phyloP scores from a whole-genome alignment of 2,888 invertebrate species.

The Chymomyza fuscimana region DNA sequence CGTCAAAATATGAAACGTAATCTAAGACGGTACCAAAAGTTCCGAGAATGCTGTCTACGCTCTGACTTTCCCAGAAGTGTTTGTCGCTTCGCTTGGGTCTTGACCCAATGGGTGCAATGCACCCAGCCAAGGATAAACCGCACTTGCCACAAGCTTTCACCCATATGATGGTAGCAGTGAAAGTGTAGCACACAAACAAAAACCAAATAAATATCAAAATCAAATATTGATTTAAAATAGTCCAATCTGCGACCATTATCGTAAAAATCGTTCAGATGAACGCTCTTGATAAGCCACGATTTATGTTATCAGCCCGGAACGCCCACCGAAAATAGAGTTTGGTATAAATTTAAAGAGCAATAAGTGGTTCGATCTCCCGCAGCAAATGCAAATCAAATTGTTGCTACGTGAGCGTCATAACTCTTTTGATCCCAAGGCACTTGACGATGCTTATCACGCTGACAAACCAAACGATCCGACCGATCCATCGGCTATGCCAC shows the following conservation, averaged over 20 bases:
- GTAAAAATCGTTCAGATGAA: not conserved
- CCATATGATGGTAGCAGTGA: conserved; percentile 28
- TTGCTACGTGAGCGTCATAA: conserved; percentile 8
- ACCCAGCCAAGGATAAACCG: conserved; percentile 37
- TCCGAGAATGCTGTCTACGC: conserved; percentile 35
- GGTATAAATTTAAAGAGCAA: not conserved
- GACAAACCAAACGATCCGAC: conserved; percentile 43
- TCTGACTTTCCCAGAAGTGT: conserved; percentile 60
- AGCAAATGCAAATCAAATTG: conserved; percentile 22
- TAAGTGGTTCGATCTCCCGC: conserved; percentile 7
- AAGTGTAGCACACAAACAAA: conserved; percentile 26
- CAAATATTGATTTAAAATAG: conserved; percentile 22
- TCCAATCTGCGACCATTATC: not conserved
- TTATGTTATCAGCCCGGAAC: conserved; percentile 22
- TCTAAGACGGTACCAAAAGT: conserved; percentile 57
- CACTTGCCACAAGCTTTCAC: conserved; percentile 3
- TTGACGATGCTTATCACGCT: conserved; percentile 56
- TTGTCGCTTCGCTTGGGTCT: not conserved
- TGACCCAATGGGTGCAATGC: conserved; percentile 19
- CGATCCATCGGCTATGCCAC: not conserved
- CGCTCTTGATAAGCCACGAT: not conserved
- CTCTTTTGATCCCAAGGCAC: conserved; percentile 35
- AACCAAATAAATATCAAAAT: conserved; percentile 8
- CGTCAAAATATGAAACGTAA: conserved; percentile 58
- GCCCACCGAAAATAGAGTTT: conserved; percentile 47